A percentile compares a stretch with the other conserved stretches of the same genome.
Evolutionary conservation across 1,140 invertebrate genomes (phyloP).

Genomic region (Brevipalpus yothersi): DNA sequence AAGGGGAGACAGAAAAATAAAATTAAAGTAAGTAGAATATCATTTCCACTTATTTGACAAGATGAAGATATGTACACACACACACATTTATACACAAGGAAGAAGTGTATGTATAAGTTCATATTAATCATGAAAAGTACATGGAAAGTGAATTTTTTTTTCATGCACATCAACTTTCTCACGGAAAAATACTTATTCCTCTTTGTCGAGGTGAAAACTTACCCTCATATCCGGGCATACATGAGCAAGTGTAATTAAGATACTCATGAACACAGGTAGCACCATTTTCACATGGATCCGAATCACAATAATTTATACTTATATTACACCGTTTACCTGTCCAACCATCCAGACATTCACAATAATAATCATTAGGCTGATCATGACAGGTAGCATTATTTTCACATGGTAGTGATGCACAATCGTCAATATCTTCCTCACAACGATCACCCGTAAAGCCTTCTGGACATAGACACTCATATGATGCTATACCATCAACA

Average conservation of each 20-base stretch:
- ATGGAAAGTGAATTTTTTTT: constrained; percentile 57
- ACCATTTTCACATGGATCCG: constrained; percentile 56
- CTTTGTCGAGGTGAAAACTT: constrained; percentile 11
- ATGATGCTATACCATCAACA: constrained; percentile 37
- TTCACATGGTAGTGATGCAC: constrained; percentile 45
- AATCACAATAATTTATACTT: constrained; percentile 70
- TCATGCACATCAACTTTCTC: constrained; percentile 32
- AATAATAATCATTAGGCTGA: constrained; percentile 39
- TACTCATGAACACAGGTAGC: constrained; percentile 79
- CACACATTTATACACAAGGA: no score
- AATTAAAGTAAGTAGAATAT: no score
- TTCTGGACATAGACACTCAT: constrained; percentile 21
- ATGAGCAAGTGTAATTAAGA: constrained; percentile 69
- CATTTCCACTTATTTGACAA: no score
- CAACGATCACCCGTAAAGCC: constrained; percentile 82
- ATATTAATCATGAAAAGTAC: constrained; percentile 43
- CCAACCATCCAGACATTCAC: constrained; percentile 54
- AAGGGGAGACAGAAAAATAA: no score
- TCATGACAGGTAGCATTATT: constrained; percentile 63
- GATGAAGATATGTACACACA: no score
- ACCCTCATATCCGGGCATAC: constrained; percentile 29
- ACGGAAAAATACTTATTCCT: constrained; percentile 32
- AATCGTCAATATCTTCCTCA: constrained; percentile 74
- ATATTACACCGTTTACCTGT: constrained; percentile 63
- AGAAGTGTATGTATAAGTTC: no score